A percentile compares a stretch with the other conserved stretches of the same genome.
Evolutionary conservation across 2,113 vertebrate species (phyloP).

Genomic region (Thalassarche chlororhynchos): DNA sequence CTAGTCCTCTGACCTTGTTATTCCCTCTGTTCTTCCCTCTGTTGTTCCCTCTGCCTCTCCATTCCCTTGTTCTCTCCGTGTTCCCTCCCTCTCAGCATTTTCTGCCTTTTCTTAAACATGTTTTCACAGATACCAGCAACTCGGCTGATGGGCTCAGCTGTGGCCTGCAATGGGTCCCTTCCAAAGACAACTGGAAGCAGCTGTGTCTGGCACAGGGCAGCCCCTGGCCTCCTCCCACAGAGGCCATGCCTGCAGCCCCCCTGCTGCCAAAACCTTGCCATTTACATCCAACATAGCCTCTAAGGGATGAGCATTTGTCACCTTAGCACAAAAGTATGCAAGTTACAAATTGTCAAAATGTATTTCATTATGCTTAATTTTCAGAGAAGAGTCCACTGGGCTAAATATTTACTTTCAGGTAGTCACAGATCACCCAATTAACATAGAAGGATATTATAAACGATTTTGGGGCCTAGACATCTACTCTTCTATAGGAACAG

Average conservation of each 20-base stretch:
- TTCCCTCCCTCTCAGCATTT: not conserved
- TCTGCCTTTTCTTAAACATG: not conserved
- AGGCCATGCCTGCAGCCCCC: not conserved
- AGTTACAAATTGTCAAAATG: not conserved
- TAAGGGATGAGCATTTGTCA: not conserved
- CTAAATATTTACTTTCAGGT: not conserved
- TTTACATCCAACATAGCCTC: not conserved
- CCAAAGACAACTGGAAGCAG: not conserved
- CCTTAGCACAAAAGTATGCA: not conserved
- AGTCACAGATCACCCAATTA: not conserved
- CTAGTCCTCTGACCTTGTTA: not conserved
- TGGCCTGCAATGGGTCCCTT: not conserved
- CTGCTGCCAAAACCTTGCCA: not conserved
- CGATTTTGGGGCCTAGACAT: not conserved
- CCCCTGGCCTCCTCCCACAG: not conserved
- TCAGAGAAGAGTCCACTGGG: not conserved
- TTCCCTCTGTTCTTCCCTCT: not conserved
- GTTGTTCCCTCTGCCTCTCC: not conserved
- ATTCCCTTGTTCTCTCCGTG: rapidly evolving
- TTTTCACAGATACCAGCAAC: not conserved
- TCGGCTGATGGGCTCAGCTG: not conserved
- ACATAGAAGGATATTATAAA: not conserved
- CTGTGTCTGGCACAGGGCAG: not conserved
- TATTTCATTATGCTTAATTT: not conserved
- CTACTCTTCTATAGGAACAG: not conserved